These are phyloP conservation scores for silkworm (Bombyx mori) DNA, from an alignment of 1,140 invertebrate genomes.

Conservation along the genomic window ASM3026992v2 NC_085135.1:5947501-5948000, in stretches of 20 bases:
- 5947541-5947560: constrained; percentile 21
- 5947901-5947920: constrained; percentile 25
- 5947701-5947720: constrained; percentile 22
- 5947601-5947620: constrained; percentile 18
- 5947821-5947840: constrained; percentile 26
- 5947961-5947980: too few relatives aligned
- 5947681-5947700: constrained; percentile 5
- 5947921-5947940: too few relatives aligned
- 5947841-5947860: constrained; percentile 30
- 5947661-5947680: constrained; percentile 8
- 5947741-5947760: constrained; percentile 22
- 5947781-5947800: constrained; percentile 23
- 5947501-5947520: constrained; percentile 26
- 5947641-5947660: constrained; percentile 31
- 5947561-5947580: neutral
- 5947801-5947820: constrained; percentile 28
- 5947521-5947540: constrained; percentile 21
- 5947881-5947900: constrained; percentile 22
- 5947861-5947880: constrained; percentile 22
- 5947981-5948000: constrained; percentile 31
- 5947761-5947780: constrained; percentile 23
- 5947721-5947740: constrained; percentile 40
- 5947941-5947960: too few relatives aligned
- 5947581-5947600: constrained; percentile 2
- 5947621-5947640: constrained; percentile 25